Evolutionary conservation across 2,113 vertebrate genomes (phyloP).

Genomic region (Bombycilla garrulus): DNA sequence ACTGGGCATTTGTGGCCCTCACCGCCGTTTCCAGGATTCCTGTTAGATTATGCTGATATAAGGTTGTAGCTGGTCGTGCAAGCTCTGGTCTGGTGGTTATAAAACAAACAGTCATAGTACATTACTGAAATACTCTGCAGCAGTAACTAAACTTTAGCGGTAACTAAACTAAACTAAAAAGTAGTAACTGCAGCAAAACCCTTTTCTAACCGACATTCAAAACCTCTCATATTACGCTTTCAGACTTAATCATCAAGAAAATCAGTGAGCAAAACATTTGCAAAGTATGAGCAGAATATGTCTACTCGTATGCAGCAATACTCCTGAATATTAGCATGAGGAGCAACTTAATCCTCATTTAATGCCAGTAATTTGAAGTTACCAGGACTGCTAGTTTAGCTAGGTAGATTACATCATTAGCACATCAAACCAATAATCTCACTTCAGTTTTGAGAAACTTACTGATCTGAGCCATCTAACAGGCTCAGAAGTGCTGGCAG

Average conservation of each 20-base stretch:
- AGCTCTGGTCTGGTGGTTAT: constrained; percentile 85
- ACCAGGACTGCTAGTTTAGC: not conserved
- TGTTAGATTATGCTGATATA: constrained; percentile 97
- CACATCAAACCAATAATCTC: not conserved
- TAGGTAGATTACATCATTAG: not conserved
- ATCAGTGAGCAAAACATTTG: not conserved
- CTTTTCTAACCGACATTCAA: not conserved
- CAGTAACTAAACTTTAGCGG: not conserved
- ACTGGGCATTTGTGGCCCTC: constrained; percentile 96
- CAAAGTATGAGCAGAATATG: not conserved
- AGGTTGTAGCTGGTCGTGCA: constrained; percentile 90
- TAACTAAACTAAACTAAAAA: too few relatives aligned
- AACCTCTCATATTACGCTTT: not conserved
- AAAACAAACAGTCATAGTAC: not conserved
- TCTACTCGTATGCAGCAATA: not conserved
- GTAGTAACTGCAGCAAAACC: not conserved
- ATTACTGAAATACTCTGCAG: not conserved
- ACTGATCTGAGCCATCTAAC: not conserved
- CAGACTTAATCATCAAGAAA: not conserved
- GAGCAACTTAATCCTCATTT: not conserved
- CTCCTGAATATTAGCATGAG: not conserved
- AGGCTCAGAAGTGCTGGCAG: not conserved
- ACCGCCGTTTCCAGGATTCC: constrained; percentile 96
- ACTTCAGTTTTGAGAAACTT: not conserved
- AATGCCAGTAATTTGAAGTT: not conserved